Evolutionary conservation across 2,113 vertebrate genomes (phyloP).

Genomic region (Hiodon alosoides): DNA sequence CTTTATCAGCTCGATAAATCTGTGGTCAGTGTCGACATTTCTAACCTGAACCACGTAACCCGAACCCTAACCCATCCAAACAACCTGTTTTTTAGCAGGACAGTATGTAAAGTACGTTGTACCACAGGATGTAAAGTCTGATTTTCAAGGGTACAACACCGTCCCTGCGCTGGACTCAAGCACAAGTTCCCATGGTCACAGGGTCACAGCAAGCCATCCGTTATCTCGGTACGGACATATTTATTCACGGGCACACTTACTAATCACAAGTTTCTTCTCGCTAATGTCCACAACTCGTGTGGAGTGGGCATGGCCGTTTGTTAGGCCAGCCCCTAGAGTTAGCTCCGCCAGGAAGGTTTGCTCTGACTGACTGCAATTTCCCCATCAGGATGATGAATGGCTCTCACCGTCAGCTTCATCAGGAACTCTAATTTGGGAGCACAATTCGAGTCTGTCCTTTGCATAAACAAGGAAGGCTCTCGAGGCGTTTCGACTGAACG

Average conservation of each 20-base stretch:
- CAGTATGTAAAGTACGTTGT: neutral
- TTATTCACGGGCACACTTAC: neutral
- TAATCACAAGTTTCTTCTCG: constrained; percentile 14
- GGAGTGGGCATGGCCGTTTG: neutral
- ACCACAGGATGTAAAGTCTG: too few relatives aligned
- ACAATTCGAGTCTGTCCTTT: constrained; percentile 74
- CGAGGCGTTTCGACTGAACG: constrained; percentile 71
- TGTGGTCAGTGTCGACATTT: too few relatives aligned
- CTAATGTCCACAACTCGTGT: constrained; percentile 12
- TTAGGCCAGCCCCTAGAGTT: neutral
- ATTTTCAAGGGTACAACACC: too few relatives aligned
- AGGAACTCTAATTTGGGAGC: constrained; percentile 71
- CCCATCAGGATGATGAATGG: constrained; percentile 78
- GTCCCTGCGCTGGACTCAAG: too few relatives aligned
- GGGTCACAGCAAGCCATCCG: neutral
- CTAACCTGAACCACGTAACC: too few relatives aligned
- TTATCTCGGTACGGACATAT: neutral
- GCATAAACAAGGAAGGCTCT: constrained; percentile 74
- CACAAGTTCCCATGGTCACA: too few relatives aligned
- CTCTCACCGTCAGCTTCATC: constrained; percentile 68
- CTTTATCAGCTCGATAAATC: too few relatives aligned
- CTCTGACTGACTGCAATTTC: constrained; percentile 33
- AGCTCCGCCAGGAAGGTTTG: constrained; percentile 42
- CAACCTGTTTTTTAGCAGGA: neutral
- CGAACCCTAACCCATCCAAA: too few relatives aligned